Base-by-base conservation (phyloP, 2,797 vertebrate species). In the Galago senegalensis region DNA sequence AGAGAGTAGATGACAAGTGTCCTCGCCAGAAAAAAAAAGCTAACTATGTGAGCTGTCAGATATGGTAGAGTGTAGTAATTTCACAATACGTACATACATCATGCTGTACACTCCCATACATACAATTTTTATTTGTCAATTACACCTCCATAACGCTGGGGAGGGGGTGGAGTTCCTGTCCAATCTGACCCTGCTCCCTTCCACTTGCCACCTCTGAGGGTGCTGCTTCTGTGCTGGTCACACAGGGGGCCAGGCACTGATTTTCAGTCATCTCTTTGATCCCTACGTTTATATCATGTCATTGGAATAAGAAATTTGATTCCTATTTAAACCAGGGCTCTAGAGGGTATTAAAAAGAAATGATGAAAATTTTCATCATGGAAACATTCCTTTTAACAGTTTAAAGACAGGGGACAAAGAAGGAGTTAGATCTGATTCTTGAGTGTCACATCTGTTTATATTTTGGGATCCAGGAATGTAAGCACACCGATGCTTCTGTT, bases 221-320 rank as follows among this genome's bases (percentile, higher is more conserved):
- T 3, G 7, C 86, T 4, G 40, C 20, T 43, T 94, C 75, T 31
- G 0, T n/a, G 2, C 2, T 89, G 46, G 4, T 46, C 75, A 84
- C 40, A 46, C 13, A 34, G n/a, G 11, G n/a, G 20, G 27, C 0
- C 0, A 27, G 1, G 12, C 69, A 1, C 27, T 61, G 23, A 21
- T 92, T 85, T 40, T 56, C 43, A 67, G 29, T 89, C 91, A 25
- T 72, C 20, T 27, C 61, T 95, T 43, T 95, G 79, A 81, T n/a
- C 46, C 12, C 80, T 61, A 29, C 37, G n/a, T 27, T 58, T 20
- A 20, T 3, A 27, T 16, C 53, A 76, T 0, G 2, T 27, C 88
- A 69, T 53, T 79, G 69, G 72, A 85, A 69, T 8, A 92, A 85
- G 9, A 84, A 79, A 56, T 81, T 82, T 56, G 40, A 85, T 6